Conservation (phyloP, 2,113 vertebrate species). For the Cyprinus carpio region DNA sequence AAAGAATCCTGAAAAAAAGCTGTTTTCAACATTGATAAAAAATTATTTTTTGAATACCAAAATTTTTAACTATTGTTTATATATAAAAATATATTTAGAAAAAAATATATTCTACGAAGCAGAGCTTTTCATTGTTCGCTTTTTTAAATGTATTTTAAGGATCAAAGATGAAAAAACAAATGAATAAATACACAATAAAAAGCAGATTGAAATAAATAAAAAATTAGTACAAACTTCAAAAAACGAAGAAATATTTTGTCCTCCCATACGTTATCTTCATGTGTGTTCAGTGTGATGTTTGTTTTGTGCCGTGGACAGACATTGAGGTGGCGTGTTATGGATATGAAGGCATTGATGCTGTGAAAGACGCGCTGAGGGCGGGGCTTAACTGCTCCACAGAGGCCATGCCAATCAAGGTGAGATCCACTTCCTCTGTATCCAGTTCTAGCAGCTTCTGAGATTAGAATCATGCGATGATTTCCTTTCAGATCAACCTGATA, state of each 20-base stretch:
- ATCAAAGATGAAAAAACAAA: not conserved
- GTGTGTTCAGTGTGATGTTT: not conserved
- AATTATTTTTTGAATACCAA: too few species aligned
- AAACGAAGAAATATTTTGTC: not conserved
- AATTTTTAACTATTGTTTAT: too few species aligned
- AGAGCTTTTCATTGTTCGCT: not conserved
- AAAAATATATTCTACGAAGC: not conserved
- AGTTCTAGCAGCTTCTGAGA: not conserved
- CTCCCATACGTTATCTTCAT: not conserved
- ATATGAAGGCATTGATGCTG: conserved; percentile 97
- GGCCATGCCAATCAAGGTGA: conserved; percentile 97
- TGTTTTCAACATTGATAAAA: too few species aligned
- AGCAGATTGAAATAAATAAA: too few species aligned
- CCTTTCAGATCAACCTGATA: conserved; percentile 91
- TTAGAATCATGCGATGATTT: not conserved
- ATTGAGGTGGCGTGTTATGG: conserved; percentile 99
- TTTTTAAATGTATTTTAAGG: not conserved
- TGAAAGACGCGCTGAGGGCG: conserved; percentile 94
- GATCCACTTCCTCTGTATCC: conserved; percentile 12
- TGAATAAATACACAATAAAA: too few species aligned
- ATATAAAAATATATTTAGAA: too few species aligned
- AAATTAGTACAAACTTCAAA: too few species aligned
- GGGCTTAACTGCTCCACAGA: conserved; percentile 94
- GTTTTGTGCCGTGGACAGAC: conserved; percentile 69
- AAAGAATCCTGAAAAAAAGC: not conserved